phyloP scores from a whole-genome alignment of 2,888 invertebrate genomes.

The Antheraea yamamai region DNA sequence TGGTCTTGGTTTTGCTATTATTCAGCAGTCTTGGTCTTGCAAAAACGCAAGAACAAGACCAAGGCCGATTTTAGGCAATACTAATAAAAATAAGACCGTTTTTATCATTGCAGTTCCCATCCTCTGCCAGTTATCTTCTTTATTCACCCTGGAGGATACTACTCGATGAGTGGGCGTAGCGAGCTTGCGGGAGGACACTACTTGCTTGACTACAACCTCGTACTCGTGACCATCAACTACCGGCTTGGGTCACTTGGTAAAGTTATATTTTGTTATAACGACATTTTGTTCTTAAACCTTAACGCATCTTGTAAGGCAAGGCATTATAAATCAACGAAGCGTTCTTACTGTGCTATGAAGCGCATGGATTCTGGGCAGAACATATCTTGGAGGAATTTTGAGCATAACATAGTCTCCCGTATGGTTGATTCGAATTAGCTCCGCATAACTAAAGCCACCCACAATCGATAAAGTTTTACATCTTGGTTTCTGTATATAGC shows the following conservation, averaged over 20 bases:
- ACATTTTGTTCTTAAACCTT: not conserved
- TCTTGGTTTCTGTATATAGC: not conserved
- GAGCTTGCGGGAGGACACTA: conserved; percentile 81
- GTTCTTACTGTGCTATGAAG: not conserved
- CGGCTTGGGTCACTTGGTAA: conserved; percentile 77
- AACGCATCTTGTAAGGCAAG: not conserved
- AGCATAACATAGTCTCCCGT: not conserved
- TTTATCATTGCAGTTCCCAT: conserved; percentile 4
- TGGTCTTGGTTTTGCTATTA: too few relatives aligned
- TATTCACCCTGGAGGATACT: conserved; percentile 86
- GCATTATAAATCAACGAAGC: too few relatives aligned
- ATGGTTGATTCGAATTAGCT: not conserved
- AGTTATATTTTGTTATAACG: not conserved
- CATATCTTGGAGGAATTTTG: not conserved
- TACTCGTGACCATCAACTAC: conserved; percentile 85
- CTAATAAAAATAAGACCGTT: too few relatives aligned
- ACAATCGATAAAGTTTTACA: not conserved
- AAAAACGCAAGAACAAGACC: too few relatives aligned
- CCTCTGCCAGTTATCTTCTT: conserved; percentile 84
- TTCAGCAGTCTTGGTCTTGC: too few relatives aligned
- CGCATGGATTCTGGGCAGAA: not conserved
- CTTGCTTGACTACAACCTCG: conserved; percentile 83
- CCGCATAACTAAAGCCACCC: not conserved
- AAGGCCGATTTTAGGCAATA: too few relatives aligned
- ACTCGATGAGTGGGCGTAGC: conserved; percentile 83